phyloP scores from a whole-genome alignment of 2,797 vertebrate genomes.

The Poeciliopsis presidionis region DNA sequence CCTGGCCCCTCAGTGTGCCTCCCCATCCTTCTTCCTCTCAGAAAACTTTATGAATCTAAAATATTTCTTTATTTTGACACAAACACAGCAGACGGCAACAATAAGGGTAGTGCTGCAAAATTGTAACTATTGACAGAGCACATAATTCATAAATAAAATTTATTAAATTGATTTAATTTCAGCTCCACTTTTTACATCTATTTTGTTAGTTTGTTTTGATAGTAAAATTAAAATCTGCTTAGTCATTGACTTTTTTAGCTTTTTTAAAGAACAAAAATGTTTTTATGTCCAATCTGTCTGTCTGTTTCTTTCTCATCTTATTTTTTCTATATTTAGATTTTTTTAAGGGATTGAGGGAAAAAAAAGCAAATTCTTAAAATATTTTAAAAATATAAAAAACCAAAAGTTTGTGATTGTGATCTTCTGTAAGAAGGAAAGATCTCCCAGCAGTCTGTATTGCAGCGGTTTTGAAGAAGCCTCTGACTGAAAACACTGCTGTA shows the following conservation, averaged over 20 bases:
- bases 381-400: no score
- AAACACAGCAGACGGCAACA: background rate
- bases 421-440: background rate
- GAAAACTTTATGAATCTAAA: constrained; percentile 11
- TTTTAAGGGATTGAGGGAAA: background rate
- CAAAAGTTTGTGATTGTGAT: background rate
- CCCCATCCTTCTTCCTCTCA: background rate
- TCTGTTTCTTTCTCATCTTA: no score
- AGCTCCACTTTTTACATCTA: background rate
- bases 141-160: no score
- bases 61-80: background rate
- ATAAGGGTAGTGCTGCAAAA: no score
- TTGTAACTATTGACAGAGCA: no score
- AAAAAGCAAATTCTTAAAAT: no score
- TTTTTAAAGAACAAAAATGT: background rate
- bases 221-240: background rate
- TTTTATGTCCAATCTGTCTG: background rate
- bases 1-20: background rate
- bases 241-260: background rate
- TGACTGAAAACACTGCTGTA: background rate
- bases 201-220: background rate
- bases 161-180: background rate
- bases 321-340: no score
- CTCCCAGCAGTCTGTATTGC: background rate
- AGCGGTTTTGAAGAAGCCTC: background rate